Percentiles rank a stretch among this genome's conserved stretches.
Conservation (phyloP, 1,140 invertebrate species). For the Seison nebaliae region DNA sequence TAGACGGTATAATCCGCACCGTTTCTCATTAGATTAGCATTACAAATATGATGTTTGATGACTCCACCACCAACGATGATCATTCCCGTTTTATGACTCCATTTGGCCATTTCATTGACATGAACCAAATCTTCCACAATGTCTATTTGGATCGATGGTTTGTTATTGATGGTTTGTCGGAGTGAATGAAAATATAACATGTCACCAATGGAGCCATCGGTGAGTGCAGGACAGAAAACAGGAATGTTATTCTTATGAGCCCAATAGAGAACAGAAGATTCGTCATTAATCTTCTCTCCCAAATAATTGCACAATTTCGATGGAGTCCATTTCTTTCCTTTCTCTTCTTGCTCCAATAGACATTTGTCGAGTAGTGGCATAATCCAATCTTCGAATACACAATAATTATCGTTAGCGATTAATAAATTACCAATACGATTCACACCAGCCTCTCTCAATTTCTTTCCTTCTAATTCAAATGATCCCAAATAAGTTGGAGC, state of each 20-base stretch:
- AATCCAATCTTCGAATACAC: conserved; percentile 87
- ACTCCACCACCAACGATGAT: conserved; percentile 84
- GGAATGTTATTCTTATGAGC: conserved; percentile 87
- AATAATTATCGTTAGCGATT: conserved; percentile 95
- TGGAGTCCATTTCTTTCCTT: conserved; percentile 60
- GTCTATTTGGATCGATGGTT: conserved; percentile 67
- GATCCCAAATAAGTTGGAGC: conserved; percentile 70
- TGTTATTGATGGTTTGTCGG: no score
- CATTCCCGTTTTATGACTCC: conserved; percentile 65
- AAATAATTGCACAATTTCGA: conserved; percentile 55
- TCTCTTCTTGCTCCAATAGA: conserved; percentile 54
- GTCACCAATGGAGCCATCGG: conserved; percentile 88
- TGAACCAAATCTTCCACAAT: conserved; percentile 49
- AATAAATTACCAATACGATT: conserved; percentile 90
- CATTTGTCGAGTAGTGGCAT: conserved; percentile 72
- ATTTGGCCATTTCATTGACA: conserved; percentile 72
- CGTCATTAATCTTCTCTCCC: conserved; percentile 65
- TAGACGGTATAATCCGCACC: conserved; percentile 88
- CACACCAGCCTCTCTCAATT: conserved; percentile 54
- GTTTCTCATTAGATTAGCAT: conserved; percentile 42
- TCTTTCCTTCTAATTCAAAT: conserved; percentile 46
- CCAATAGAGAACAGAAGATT: conserved; percentile 87
- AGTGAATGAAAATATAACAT: conserved; percentile 98
- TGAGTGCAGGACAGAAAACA: conserved; percentile 82
- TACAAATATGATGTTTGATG: conserved; percentile 87